Percentiles rank a stretch among this genome's conserved stretches.
Conservation (phyloP, 2,797 vertebrate genomes). For the Gobio occitaniae region DNA sequence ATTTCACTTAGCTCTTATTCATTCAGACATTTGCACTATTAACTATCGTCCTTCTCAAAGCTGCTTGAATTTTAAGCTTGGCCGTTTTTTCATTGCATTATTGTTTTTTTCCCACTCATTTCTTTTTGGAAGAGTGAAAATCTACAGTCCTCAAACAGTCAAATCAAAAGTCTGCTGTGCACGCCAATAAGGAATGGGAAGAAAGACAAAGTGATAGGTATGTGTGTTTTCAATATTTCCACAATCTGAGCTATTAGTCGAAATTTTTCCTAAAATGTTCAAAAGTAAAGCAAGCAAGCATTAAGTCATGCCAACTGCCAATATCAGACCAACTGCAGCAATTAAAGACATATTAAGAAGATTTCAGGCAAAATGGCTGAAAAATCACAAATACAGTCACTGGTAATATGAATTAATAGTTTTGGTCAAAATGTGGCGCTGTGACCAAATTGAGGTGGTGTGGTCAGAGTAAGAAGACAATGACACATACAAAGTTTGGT, state of each 20-base stretch:
- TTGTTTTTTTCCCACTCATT: constrained; percentile 8
- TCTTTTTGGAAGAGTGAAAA: constrained; percentile 83
- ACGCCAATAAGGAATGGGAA: constrained; percentile 95
- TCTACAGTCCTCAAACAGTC: constrained; percentile 76
- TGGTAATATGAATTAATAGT: too few species aligned
- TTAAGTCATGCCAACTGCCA: too few species aligned
- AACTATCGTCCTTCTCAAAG: not conserved
- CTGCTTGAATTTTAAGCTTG: not conserved
- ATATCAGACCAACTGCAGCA: too few species aligned
- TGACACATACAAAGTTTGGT: too few species aligned
- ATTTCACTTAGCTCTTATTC: constrained; percentile 13
- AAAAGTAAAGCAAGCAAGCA: too few species aligned
- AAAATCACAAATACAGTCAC: too few species aligned
- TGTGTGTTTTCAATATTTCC: constrained; percentile 14
- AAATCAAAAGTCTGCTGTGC: constrained; percentile 91
- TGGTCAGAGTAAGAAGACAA: too few species aligned
- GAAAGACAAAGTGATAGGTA: constrained; percentile 99
- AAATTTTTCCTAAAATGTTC: not conserved
- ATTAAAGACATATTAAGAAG: too few species aligned
- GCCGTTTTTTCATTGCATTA: not conserved
- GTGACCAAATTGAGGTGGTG: too few species aligned
- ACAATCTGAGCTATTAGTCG: not conserved
- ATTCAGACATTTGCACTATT: not conserved
- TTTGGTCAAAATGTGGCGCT: too few species aligned
- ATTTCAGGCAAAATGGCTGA: too few species aligned